Evolutionary conservation across 2,797 vertebrate genomes (phyloP).

Genomic region (Lithobates pipiens): DNA sequence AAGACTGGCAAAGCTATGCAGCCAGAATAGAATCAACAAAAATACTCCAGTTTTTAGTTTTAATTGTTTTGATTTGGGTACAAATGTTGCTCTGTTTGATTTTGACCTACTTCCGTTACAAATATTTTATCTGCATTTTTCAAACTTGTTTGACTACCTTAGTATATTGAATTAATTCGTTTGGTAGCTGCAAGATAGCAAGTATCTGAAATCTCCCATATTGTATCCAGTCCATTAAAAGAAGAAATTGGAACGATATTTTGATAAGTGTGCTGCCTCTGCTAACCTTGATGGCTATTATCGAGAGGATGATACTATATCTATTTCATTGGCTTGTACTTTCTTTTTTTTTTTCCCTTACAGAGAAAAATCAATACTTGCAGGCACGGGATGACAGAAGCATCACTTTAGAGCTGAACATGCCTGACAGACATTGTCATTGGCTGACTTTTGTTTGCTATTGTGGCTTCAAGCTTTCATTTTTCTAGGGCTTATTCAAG

Average conservation of each 20-base stretch:
- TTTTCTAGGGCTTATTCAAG: constrained; percentile 83
- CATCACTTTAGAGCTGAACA: constrained; percentile 96
- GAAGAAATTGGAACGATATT: constrained; percentile 82
- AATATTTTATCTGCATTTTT: too few species aligned
- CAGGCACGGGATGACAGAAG: constrained; percentile 82
- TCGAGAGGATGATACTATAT: constrained; percentile 77
- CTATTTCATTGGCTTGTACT: constrained; percentile 88
- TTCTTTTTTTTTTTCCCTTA: constrained; percentile 70
- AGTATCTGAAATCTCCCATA: constrained; percentile 76
- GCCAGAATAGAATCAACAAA: too few species aligned
- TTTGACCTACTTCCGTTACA: too few species aligned
- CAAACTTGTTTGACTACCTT: not conserved
- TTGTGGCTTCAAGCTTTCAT: constrained; percentile 94
- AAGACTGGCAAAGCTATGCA: not conserved
- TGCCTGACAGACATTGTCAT: constrained; percentile 93
- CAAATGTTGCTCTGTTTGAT: too few species aligned
- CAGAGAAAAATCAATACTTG: constrained; percentile 92
- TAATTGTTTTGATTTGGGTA: too few species aligned
- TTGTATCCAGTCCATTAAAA: constrained; percentile 90
- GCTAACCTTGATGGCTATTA: constrained; percentile 95
- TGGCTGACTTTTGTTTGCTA: constrained; percentile 93
- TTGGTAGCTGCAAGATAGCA: constrained; percentile 66
- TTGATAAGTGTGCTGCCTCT: constrained; percentile 95
- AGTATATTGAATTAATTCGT: constrained; percentile 70
- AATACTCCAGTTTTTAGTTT: too few species aligned